These are phyloP conservation scores for Spilogale gracilis DNA, from an alignment of 2,113 vertebrate genomes.

Conservation along the genomic window DNA sequence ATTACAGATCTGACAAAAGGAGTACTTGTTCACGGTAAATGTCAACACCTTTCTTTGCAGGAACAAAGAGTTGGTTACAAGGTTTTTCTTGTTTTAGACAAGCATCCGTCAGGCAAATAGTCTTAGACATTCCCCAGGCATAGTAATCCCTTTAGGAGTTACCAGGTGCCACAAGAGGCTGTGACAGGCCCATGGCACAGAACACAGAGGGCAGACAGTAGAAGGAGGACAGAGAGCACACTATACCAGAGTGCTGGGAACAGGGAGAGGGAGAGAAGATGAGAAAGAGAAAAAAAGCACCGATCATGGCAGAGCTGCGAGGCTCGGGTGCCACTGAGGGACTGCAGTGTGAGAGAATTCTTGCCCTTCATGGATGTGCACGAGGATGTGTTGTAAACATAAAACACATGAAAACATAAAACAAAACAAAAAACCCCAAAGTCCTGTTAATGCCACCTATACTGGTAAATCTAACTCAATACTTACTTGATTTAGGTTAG, in stretches of 20 bases:
- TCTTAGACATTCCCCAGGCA: background rate
- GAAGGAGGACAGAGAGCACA: background rate
- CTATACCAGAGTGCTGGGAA: background rate
- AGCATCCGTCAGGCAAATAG: background rate
- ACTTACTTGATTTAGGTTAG: background rate
- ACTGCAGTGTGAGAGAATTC: background rate
- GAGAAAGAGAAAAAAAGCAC: background rate
- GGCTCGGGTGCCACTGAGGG: background rate
- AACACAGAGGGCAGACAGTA: background rate
- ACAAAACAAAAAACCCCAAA: background rate
- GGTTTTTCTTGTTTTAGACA: background rate
- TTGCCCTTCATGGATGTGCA: background rate
- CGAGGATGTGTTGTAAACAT: background rate
- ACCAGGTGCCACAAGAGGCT: background rate
- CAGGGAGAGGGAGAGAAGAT: background rate
- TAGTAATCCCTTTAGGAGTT: background rate
- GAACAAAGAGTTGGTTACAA: slow-evolving; percentile 16
- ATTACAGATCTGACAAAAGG: slow-evolving; percentile 29
- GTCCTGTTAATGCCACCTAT: background rate
- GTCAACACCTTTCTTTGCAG: slow-evolving; percentile 29
- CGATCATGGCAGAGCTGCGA: background rate
- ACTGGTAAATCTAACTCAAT: background rate
- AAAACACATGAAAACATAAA: background rate
- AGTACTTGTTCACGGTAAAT: slow-evolving; percentile 55
- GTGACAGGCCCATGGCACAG: background rate